Percentiles rank a stretch among this genome's conserved stretches.
Evolutionary conservation across 2,797 vertebrate species (phyloP).

Genomic region (Eulemur mongoz): DNA sequence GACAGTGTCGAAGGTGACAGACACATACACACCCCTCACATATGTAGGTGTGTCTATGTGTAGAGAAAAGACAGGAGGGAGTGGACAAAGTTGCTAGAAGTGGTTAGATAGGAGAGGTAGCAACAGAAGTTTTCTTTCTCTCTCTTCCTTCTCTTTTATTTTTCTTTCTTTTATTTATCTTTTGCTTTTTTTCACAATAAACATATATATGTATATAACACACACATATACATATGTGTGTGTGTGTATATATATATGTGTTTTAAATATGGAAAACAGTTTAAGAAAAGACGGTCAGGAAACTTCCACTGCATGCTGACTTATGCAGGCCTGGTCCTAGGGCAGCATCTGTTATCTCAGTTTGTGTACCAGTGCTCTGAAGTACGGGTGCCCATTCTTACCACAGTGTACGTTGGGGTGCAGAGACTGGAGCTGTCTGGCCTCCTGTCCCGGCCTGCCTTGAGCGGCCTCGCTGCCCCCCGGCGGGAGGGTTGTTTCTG

Average conservation of each 20-base stretch:
- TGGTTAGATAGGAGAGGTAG: not conserved
- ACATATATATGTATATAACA: not conserved
- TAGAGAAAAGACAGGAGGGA: not conserved
- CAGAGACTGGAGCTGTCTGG: no score
- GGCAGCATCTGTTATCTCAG: not conserved
- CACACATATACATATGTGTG: no score
- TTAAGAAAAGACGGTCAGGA: not conserved
- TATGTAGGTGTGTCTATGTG: not conserved
- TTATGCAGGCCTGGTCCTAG: accelerated
- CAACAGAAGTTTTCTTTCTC: not conserved
- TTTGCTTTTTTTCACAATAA: not conserved
- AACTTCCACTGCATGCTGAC: accelerated
- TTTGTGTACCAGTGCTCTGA: not conserved
- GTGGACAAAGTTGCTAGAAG: not conserved
- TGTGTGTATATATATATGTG: no score
- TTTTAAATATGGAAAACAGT: not conserved
- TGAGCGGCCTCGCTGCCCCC: accelerated
- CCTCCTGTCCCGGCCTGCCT: not conserved
- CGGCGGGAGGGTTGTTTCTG: not conserved
- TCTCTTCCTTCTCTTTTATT: not conserved
- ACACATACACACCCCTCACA: not conserved
- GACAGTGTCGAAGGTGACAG: not conserved
- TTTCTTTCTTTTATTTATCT: not conserved
- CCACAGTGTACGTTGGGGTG: accelerated
- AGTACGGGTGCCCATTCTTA: not conserved